Evolutionary conservation across 2,888 invertebrate genomes (phyloP), one percentile per base, ranked within the genome.

Genomic region (Microplitis deprimator): DNA sequence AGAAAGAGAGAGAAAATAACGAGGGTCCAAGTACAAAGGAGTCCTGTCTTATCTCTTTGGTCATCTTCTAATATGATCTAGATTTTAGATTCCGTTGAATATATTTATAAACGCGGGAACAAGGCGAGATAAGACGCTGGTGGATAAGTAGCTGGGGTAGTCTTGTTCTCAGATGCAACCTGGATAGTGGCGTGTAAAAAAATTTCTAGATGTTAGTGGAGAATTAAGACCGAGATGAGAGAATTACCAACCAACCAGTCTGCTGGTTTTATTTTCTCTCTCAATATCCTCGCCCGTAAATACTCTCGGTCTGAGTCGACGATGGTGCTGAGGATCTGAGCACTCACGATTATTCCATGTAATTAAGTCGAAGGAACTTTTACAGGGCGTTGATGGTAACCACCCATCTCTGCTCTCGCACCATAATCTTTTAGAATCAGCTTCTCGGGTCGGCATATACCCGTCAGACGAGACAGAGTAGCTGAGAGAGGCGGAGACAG

Each of bases 321-420:
- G 29, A 67, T 67, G 73, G 61, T 62, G 70, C 76, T 69, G 76
- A 82, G 80, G 82, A 80, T 81, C 84, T 85, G 29, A 29, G 29
- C 82, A 82, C 82, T 81, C 92, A 81, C 92, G 92, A 88, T 91
- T 91, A 91, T 94, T 93, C 87, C 94, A 91, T 91, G 91, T 91
- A 92, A 92, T 92, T 91, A 91, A 91, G 91, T 91, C 90, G 89
- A 87, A 88, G 90, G 90, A 91, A 91, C 90, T 91, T 91, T 91
- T 91, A 88, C 87, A 82, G 84, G 83, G 86, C 87, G 87, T 87
- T 88, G 85, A 86, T 83, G 82, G 75, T 69, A 20, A 20, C 59
- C 29, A 17, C 20, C 10, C 61, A 64, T 39, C 72, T 72, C 29
- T 16, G 8, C 62, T 72, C 38, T 39, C 71, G 38, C 77, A 71